These are phyloP conservation scores for Anoplius nigerrimus DNA, from an alignment of 2,888 invertebrate genomes.

Conservation along the genomic window DNA sequence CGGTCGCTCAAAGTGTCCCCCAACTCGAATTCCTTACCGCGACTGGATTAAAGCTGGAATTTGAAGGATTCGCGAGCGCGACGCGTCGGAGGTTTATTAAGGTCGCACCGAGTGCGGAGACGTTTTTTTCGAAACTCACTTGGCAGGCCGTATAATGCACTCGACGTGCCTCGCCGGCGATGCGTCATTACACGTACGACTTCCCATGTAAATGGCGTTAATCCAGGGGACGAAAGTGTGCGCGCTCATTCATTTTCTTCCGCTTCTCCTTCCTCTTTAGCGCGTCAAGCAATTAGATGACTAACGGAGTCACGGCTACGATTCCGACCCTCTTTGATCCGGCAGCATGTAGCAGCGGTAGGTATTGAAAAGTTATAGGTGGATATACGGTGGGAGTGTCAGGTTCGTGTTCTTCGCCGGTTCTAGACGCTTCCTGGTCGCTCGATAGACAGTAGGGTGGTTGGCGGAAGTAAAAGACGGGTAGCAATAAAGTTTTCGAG, in stretches of 20 bases:
- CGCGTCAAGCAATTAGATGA: slow-evolving; percentile 8
- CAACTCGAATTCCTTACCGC: slow-evolving; percentile 33
- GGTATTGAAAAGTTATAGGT: too few relatives aligned
- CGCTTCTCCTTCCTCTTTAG: slow-evolving; percentile 12
- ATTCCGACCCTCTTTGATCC: too few relatives aligned
- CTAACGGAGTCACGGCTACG: too few relatives aligned
- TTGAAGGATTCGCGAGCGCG: slow-evolving; percentile 38
- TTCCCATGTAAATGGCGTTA: not conserved
- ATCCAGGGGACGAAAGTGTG: too few relatives aligned
- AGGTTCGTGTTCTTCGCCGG: too few relatives aligned
- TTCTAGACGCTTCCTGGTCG: too few relatives aligned
- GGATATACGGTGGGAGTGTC: too few relatives aligned
- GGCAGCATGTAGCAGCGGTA: too few relatives aligned
- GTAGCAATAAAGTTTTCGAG: too few relatives aligned
- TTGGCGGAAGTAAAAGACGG: too few relatives aligned
- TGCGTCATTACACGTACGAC: slow-evolving; percentile 23
- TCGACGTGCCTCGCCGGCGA: slow-evolving; percentile 9
- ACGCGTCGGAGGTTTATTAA: slow-evolving; percentile 41
- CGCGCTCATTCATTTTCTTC: not conserved
- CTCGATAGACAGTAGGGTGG: too few relatives aligned
- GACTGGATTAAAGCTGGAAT: slow-evolving; percentile 46
- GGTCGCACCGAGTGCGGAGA: slow-evolving; percentile 10
- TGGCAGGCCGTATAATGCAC: too few relatives aligned
- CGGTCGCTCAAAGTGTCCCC: not conserved
- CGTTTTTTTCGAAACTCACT: slow-evolving; percentile 1